Conservation (phyloP, 2,888 invertebrate genomes). For the Thymelicus acteon region DNA sequence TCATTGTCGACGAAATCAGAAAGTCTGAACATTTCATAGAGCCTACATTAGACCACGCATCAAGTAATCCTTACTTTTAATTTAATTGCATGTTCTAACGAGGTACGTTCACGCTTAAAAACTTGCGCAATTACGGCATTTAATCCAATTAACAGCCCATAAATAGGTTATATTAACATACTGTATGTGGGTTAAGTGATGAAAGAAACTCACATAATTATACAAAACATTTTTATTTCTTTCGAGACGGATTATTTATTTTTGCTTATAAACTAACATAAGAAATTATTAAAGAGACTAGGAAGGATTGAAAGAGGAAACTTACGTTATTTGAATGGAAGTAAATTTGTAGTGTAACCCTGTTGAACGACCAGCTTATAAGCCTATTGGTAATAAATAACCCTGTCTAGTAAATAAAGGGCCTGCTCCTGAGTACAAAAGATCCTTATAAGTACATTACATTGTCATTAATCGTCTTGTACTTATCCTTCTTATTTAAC, state of each 20-base stretch:
- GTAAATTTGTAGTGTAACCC: not conserved
- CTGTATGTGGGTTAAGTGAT: not conserved
- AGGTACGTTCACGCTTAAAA: conserved; percentile 2
- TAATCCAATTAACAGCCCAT: not conserved
- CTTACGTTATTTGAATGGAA: not conserved
- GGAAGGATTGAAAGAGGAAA: not conserved
- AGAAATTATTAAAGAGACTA: not conserved
- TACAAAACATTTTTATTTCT: not conserved
- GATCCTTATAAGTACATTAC: too few relatives aligned
- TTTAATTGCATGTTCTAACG: not conserved
- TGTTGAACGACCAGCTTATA: too few relatives aligned
- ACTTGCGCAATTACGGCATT: not conserved
- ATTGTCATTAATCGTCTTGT: not conserved
- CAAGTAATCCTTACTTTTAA: not conserved
- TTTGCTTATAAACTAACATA: not conserved
- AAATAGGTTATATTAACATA: conserved; percentile 1
- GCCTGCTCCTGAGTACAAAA: too few relatives aligned
- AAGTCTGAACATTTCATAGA: too few relatives aligned
- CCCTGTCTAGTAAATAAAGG: too few relatives aligned
- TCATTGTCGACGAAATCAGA: too few relatives aligned
- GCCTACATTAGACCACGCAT: too few relatives aligned
- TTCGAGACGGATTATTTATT: not conserved
- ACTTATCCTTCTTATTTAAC: not conserved
- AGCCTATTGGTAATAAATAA: too few relatives aligned
- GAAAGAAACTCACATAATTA: not conserved